phyloP scores from a whole-genome alignment of 2,113 vertebrate species.

The Hystrix cristata region DNA sequence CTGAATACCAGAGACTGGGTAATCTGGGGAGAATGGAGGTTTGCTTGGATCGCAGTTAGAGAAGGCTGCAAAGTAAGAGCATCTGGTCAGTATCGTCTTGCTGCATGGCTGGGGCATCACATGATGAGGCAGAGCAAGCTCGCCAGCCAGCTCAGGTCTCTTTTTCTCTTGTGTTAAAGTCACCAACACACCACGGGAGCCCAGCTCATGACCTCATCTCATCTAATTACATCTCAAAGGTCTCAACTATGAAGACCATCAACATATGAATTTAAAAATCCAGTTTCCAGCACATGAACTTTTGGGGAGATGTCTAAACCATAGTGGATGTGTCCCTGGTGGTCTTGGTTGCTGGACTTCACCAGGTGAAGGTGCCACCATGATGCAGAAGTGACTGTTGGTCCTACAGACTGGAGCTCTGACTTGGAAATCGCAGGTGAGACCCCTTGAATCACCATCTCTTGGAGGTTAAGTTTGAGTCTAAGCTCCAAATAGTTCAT shows the following conservation, averaged over 20 bases:
- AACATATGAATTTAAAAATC: neutral
- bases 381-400: neutral
- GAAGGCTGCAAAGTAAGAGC: neutral
- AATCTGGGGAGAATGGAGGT: neutral
- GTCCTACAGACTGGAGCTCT: too few species aligned
- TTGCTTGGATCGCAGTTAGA: neutral
- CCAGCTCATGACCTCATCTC: neutral
- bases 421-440: neutral
- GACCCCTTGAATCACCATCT: neutral
- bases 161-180: neutral
- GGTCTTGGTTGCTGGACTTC: neutral
- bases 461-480: neutral
- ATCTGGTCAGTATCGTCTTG: neutral
- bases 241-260: neutral
- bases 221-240: neutral
- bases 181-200: too few species aligned
- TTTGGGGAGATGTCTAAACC: neutral
- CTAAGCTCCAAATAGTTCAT: too few species aligned
- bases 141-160: neutral
- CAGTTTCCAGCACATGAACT: neutral
- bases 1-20: neutral
- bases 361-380: neutral
- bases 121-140: neutral
- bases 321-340: neutral
- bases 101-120: too few species aligned